phyloP scores from a whole-genome alignment of 2,888 invertebrate genomes.

The Cosmorhoe ocellata region DNA sequence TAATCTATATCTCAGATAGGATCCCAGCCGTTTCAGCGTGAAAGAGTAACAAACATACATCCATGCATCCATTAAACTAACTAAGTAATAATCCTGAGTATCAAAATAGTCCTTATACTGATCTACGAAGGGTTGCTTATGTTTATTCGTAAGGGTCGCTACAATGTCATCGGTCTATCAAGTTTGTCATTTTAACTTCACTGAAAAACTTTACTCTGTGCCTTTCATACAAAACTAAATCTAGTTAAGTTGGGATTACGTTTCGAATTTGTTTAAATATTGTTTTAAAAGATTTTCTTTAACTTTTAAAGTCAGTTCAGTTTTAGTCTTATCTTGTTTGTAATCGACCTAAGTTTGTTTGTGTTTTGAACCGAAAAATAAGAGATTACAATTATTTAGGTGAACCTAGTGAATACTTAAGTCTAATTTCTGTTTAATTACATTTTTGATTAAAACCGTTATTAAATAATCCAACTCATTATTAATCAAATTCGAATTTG shows the following conservation, averaged over 20 bases:
- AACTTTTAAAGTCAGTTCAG: constrained; percentile 23
- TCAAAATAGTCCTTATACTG: too few species aligned
- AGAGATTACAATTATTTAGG: constrained; percentile 12
- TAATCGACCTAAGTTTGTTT: constrained; percentile 21
- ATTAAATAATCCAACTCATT: constrained; percentile 1
- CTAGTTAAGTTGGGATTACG: not conserved
- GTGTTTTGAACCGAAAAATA: constrained; percentile 17
- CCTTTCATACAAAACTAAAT: not conserved
- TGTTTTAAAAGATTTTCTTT: constrained; percentile 8
- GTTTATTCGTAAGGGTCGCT: too few species aligned
- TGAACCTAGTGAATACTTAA: constrained; percentile 1
- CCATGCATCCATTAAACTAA: too few species aligned
- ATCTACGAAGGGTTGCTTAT: too few species aligned
- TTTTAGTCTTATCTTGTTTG: constrained; percentile 26
- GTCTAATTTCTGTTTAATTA: constrained; percentile 15
- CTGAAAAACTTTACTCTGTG: too few species aligned
- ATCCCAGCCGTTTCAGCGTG: too few species aligned
- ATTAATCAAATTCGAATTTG: constrained; percentile 6
- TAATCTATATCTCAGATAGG: too few species aligned
- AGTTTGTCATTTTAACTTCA: too few species aligned
- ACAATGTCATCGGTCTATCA: too few species aligned
- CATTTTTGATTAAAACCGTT: constrained; percentile 8
- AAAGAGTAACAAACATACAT: too few species aligned
- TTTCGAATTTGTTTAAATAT: constrained; percentile 3
- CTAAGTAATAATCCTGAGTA: too few species aligned